Percentiles rank a stretch among this genome's conserved stretches.
Evolutionary conservation across 2,888 invertebrate species (phyloP).

Genomic region (Epinotia bilunana): DNA sequence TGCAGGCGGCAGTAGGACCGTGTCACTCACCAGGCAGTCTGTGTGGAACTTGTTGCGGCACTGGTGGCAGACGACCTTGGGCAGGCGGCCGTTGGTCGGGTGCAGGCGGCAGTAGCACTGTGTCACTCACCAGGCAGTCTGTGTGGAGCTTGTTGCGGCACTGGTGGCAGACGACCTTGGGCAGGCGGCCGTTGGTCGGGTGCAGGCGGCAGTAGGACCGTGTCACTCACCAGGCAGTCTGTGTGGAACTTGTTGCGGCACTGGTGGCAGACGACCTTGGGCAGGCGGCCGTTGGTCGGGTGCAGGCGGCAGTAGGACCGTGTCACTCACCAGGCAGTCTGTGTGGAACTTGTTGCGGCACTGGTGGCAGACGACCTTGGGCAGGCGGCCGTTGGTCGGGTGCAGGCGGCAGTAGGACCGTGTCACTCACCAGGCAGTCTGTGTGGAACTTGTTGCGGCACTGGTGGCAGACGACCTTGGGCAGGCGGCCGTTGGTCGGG

Average conservation of each 20-base stretch:
- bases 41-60: slow-evolving; percentile 98
- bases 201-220: slow-evolving; percentile 86
- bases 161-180: slow-evolving; percentile 74
- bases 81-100: slow-evolving; percentile 92
- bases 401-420: slow-evolving; percentile 86
- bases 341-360: no score
- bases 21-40: slow-evolving; percentile 91
- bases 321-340: no score
- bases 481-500: slow-evolving; percentile 88
- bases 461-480: slow-evolving; percentile 74
- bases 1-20: no score
- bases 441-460: no score
- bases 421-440: no score
- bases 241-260: no score
- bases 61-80: slow-evolving; percentile 92
- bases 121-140: no score
- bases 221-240: no score
- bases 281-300: slow-evolving; percentile 88
- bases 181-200: slow-evolving; percentile 88
- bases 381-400: slow-evolving; percentile 88
- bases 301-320: slow-evolving; percentile 86
- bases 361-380: slow-evolving; percentile 74
- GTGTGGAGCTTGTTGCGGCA: no score
- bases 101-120: slow-evolving; percentile 97
- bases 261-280: slow-evolving; percentile 74